These are phyloP conservation scores for Acromyrmex heyeri DNA, from an alignment of 1,140 invertebrate species.

Conservation along the genomic window DNA sequence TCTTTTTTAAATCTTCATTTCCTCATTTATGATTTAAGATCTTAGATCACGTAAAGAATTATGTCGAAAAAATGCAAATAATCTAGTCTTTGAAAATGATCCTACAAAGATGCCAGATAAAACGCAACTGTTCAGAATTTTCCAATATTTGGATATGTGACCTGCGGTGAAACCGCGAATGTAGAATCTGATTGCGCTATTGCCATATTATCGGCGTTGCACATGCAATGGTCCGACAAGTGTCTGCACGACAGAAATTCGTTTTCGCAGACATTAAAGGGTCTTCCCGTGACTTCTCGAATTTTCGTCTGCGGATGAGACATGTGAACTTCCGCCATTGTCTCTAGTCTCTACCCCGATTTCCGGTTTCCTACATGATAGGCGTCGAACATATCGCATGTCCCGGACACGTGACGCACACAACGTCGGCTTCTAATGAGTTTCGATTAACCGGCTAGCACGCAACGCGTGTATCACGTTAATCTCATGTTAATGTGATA, in stretches of 20 bases:
- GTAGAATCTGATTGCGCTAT: constrained; percentile 22
- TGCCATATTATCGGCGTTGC: constrained; percentile 16
- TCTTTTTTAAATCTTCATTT: neutral
- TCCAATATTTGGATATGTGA: constrained; percentile 21
- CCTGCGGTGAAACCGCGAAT: constrained; percentile 10
- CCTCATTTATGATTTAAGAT: neutral
- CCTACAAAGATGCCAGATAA: neutral
- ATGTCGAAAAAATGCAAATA: neutral
- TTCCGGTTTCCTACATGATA: constrained; percentile 28
- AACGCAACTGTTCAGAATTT: neutral
- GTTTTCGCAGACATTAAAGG: constrained; percentile 21
- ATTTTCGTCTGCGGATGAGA: constrained; percentile 24
- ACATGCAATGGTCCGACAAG: constrained; percentile 9
- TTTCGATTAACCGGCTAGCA: constrained; percentile 29
- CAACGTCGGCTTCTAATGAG: constrained; percentile 24
- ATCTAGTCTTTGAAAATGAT: neutral
- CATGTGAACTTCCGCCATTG: constrained; percentile 38
- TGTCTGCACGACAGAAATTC: neutral
- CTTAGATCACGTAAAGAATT: neutral
- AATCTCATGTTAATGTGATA: constrained; percentile 19
- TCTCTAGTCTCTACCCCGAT: constrained; percentile 34
- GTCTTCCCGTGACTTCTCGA: neutral
- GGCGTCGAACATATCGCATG: constrained; percentile 38
- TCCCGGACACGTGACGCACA: constrained; percentile 44
- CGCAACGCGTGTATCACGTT: constrained; percentile 18